phyloP scores from a whole-genome alignment of 2,113 vertebrate genomes.

The Cepphus grylle region DNA sequence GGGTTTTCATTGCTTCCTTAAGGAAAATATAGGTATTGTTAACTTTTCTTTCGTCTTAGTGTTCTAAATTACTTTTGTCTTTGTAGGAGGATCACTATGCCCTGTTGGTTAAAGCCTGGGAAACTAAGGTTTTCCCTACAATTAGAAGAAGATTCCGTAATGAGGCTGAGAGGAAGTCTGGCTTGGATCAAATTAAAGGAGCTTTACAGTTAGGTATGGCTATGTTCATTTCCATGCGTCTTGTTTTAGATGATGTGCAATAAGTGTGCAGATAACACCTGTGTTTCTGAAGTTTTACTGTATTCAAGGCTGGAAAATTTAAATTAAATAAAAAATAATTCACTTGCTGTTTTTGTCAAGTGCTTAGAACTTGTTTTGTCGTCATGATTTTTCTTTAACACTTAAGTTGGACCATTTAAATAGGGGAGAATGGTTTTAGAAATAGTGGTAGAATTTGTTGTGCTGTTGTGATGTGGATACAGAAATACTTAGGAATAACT shows the following conservation, averaged over 20 bases:
- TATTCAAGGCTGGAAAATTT: neutral
- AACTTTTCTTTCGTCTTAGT: neutral
- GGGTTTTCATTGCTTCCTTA: neutral
- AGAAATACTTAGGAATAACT: neutral
- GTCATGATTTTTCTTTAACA: neutral
- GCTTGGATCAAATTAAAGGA: slow-evolving; percentile 97
- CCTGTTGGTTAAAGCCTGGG: slow-evolving; percentile 97
- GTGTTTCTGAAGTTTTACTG: neutral
- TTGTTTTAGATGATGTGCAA: neutral
- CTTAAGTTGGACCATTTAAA: neutral
- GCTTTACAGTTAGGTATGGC: slow-evolving; percentile 91
- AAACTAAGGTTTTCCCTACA: slow-evolving; percentile 97
- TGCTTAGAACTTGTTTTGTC: neutral
- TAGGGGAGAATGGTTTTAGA: neutral
- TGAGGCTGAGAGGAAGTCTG: slow-evolving; percentile 96
- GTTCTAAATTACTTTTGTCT: neutral
- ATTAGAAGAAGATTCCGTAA: slow-evolving; percentile 98
- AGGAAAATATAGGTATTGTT: neutral
- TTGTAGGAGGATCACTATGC: slow-evolving; percentile 95
- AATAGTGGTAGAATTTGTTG: neutral
- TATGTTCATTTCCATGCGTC: neutral
- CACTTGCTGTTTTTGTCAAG: neutral
- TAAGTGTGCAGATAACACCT: neutral
- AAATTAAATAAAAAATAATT: neutral
- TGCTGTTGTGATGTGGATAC: neutral